phyloP scores from a whole-genome alignment of 2,888 invertebrate genomes.

The Drosophila phalerata region DNA sequence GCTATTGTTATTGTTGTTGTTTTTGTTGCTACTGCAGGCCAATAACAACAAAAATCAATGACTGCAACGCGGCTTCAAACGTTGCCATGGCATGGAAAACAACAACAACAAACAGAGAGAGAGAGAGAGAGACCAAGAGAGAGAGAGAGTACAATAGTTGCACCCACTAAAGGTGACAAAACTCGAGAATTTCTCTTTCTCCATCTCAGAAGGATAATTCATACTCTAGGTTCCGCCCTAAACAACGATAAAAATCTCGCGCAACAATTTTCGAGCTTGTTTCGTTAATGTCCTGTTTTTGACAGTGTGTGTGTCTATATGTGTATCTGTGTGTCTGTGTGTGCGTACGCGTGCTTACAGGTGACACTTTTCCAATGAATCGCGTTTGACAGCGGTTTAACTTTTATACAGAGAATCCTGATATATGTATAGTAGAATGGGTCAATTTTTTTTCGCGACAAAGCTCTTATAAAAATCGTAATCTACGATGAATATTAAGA shows the following conservation, averaged over 20 bases:
- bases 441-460: no score
- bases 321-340: not conserved
- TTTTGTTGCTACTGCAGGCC: conserved; percentile 52
- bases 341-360: not conserved
- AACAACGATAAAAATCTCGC: conserved; percentile 63
- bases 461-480: no score
- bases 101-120: conserved; percentile 33
- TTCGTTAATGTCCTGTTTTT: conserved; percentile 38
- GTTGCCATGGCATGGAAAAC: conserved; percentile 64
- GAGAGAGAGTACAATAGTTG: conserved; percentile 42
- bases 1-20: conserved; percentile 9
- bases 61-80: conserved; percentile 49
- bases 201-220: not conserved
- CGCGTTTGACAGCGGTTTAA: no score
- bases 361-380: not conserved
- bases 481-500: no score
- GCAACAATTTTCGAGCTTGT: conserved; percentile 60
- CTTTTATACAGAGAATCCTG: not conserved
- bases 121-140: not conserved
- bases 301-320: not conserved
- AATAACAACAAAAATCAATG: conserved; percentile 74
- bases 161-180: conserved; percentile 40
- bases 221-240: conserved; percentile 10
- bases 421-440: not conserved
- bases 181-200: not conserved